These are phyloP conservation scores for Megaceryle alcyon DNA, from an alignment of 2,797 vertebrate species.

Conservation along the genomic window DNA sequence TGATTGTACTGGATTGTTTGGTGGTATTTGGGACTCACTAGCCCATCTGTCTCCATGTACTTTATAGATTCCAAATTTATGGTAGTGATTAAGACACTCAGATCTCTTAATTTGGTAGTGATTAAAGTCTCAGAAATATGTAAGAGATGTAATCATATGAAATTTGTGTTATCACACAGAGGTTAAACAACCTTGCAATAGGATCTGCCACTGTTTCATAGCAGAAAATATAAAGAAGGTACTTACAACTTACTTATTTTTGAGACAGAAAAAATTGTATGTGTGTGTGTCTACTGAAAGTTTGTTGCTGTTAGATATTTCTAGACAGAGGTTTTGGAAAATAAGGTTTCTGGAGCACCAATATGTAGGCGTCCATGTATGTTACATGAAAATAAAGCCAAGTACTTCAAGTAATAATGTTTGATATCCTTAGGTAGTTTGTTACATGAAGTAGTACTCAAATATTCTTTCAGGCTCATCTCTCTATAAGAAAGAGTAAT, in stretches of 20 bases:
- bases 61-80: neutral
- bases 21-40: neutral
- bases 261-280: neutral
- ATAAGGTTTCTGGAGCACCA: neutral
- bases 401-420: neutral
- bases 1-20: neutral
- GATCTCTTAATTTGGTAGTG: neutral
- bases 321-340: neutral
- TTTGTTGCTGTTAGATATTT: neutral
- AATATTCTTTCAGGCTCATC: neutral
- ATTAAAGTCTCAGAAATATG: neutral
- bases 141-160: neutral
- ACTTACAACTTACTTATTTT: neutral
- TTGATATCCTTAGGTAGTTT: neutral
- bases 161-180: neutral
- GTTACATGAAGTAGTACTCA: neutral
- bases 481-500: neutral
- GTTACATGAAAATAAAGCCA: neutral
- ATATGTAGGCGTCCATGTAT: neutral
- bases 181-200: neutral
- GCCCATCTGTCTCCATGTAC: neutral
- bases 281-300: neutral
- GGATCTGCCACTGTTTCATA: neutral
- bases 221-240: neutral
- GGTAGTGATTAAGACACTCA: neutral